Evolutionary conservation across 2,797 vertebrate species (phyloP), one percentile per base, ranked within the genome.

Genomic region (Crax fasciolata): DNA sequence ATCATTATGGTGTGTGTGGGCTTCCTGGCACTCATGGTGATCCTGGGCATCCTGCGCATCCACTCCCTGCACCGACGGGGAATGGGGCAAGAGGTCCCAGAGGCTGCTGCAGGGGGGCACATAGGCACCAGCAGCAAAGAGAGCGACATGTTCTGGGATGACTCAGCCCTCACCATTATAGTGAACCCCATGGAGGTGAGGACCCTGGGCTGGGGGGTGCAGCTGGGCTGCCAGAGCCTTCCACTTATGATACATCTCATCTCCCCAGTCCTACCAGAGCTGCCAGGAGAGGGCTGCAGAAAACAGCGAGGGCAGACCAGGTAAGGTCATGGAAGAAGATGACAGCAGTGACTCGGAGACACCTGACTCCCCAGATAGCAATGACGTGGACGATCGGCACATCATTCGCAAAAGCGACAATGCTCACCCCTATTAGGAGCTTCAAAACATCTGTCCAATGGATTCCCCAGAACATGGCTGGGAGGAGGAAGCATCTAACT

Each of bases 181-280:
- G 99, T 99, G 91, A 99, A 99, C 97, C 99, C 99, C 41, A 99
- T 99, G 99, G 99, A 99, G 99, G 99, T 99, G 97, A 98, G 96
- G 24, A 20, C 59, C 18, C 1, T 7, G 49, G 65, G 71, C 30
- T n/a, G 76, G 66, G 83, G 0, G 6, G 43, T 62, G 61, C 30
- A 73, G 83, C 30, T 96, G 54, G 9, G 23, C 9, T 68, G 65
- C n/a, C 16, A 15, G 44, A 43, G 20, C 28, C 30, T 86, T 32
- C 32, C 8, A 7, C 68, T 95, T 24, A 96, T 3, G 2, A 23
- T 1, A 0, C 44, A 6, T 93, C 30, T 94, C 43, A 1, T 48
- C 28, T 87, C 49, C 44, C 10, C 78, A 97, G 97, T 95, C 95
- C 63, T 96, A 95, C 85, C 78, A 89, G 93, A 83, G 70, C 72